Conservation (phyloP, 2,113 vertebrate genomes). For the Carollia perspicillata region DNA sequence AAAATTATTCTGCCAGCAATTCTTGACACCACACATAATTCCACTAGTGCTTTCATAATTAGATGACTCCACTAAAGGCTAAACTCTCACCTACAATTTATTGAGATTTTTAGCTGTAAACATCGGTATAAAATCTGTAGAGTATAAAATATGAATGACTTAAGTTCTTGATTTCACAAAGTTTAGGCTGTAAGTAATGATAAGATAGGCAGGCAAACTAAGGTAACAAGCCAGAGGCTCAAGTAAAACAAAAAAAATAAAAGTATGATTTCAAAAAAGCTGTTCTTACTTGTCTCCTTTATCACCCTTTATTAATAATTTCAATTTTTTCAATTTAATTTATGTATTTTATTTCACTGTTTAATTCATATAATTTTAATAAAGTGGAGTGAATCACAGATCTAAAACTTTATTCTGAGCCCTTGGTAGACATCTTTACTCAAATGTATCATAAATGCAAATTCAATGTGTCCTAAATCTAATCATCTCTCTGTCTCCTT, state of each 20-base stretch:
- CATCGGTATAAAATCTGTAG: background rate
- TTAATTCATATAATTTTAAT: background rate
- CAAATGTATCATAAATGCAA: background rate
- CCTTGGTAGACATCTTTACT: background rate
- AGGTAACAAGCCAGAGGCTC: background rate
- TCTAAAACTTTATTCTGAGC: background rate
- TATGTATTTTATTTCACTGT: background rate
- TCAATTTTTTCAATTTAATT: background rate
- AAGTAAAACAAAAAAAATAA: background rate
- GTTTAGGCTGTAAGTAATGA: background rate
- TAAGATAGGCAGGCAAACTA: background rate
- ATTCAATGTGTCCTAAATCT: background rate
- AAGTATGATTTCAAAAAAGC: background rate
- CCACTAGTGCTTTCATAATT: background rate
- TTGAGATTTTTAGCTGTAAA: background rate
- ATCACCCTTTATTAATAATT: background rate
- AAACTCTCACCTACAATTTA: background rate
- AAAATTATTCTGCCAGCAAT: background rate
- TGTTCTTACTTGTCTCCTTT: background rate
- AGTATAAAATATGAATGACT: background rate
- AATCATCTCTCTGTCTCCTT: background rate
- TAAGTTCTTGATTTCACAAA: background rate
- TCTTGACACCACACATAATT: background rate
- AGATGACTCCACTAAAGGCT: background rate
- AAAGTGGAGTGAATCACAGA: background rate